Evolutionary conservation across 1,140 invertebrate species (phyloP).

Genomic region (Drosophila elegans): DNA sequence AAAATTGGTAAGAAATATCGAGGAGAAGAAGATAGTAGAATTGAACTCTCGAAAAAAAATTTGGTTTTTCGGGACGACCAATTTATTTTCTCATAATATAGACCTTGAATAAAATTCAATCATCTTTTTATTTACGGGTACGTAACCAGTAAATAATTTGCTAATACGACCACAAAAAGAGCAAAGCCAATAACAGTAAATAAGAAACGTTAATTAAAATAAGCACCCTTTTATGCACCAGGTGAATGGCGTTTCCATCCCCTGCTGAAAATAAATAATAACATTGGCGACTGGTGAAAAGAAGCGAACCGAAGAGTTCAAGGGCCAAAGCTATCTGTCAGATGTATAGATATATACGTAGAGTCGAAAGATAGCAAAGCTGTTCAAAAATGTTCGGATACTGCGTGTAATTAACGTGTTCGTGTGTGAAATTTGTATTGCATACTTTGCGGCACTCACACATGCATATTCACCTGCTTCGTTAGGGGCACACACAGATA

Average conservation of each 20-base stretch:
- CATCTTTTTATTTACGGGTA: no score
- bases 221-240: background rate
- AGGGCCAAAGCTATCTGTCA: constrained; percentile 1
- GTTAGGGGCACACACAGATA: constrained; percentile 45
- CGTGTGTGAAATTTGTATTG: constrained; percentile 81
- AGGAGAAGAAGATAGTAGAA: background rate
- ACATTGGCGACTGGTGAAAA: constrained; percentile 3
- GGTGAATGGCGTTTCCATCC: background rate
- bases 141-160: background rate
- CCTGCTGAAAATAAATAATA: constrained; percentile 5
- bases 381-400: constrained; percentile 42
- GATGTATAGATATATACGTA: constrained; percentile 8
- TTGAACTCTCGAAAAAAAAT: constrained; percentile 14
- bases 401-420: constrained; percentile 69
- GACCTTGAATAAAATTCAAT: no score
- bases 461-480: constrained; percentile 57
- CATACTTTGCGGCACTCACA: constrained; percentile 68
- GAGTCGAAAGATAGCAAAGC: constrained; percentile 7
- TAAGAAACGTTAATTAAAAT: constrained; percentile 2
- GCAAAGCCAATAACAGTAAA: constrained; percentile 9
- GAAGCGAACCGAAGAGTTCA: constrained; percentile 4
- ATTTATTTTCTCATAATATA: background rate
- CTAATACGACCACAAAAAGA: background rate
- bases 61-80: background rate
- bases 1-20: background rate